Evolutionary conservation across 2,113 vertebrate genomes (phyloP), one percentile per base, ranked within the genome.

Genomic region (Carassius gibelio): DNA sequence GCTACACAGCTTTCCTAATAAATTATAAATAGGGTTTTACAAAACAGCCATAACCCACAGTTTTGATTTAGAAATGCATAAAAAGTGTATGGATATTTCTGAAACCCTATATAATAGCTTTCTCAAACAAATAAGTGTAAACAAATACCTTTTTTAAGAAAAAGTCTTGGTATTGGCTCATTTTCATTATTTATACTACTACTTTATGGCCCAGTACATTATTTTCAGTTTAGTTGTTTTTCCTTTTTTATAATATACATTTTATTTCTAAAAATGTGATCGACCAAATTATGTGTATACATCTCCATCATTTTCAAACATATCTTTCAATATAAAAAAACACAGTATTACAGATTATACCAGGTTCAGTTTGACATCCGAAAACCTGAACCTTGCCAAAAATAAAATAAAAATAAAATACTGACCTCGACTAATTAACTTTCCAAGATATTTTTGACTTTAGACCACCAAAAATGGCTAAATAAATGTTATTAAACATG

Each of bases 51-150:
- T 36, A 36, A 69, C 30, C 10, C 11, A 11, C 45, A 3, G 3
- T 36, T 68, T 68, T 19, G 1, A 64, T 26, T 64, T 64, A 13
- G 1, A 62, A 10, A 48, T 26, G 23, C 19, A 4, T 69, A 13
- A 57, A 66, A 69, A 7, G 34, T 10, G 38, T 10, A 69, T 42
- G 34, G 77, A 36, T 38, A 78, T 69, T 17, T 0, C 48, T 68
- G 30, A 59, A 71, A 50, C 36, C 17, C 21, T 4, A 19, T 55
- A 4, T 30, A 75, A 74, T 13, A 77, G 75, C 50, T 57, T 62
- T 79, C 34, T 62, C 14, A 6, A 85, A 69, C 11, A 85, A 57
- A 55, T 38, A 81, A 61, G 45, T 75, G 81, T 87, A 87, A 87
- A 82, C 69, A 61, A 64, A 4, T 21, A 15, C 6, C 21, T 5